Evolutionary conservation across 2,888 invertebrate genomes (phyloP).

Genomic region (Agonopterix alstromeriana): DNA sequence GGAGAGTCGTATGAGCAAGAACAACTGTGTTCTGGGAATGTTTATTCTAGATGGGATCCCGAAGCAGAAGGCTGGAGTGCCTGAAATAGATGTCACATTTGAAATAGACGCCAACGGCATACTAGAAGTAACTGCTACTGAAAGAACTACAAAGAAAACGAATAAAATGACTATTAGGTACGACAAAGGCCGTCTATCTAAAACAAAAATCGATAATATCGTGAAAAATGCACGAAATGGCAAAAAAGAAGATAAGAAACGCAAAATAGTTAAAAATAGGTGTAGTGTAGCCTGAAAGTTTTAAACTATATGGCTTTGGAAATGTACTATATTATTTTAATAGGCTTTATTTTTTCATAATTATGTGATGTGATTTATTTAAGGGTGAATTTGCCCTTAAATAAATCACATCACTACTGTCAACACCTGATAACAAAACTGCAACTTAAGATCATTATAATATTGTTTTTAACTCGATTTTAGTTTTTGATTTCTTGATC

Average conservation of each 20-base stretch:
- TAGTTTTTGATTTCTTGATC: too few relatives aligned
- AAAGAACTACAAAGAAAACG: not conserved
- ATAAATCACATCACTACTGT: too few relatives aligned
- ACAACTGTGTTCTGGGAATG: conserved; percentile 87
- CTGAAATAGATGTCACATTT: not conserved
- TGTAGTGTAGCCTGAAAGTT: too few relatives aligned
- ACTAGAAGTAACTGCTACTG: not conserved
- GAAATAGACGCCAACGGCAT: not conserved
- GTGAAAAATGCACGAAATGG: not conserved
- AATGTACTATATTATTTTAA: too few relatives aligned
- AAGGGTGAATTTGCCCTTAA: too few relatives aligned
- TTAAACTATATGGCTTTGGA: too few relatives aligned
- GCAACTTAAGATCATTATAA: too few relatives aligned
- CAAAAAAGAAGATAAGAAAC: not conserved
- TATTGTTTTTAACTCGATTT: too few relatives aligned
- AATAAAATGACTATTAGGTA: not conserved
- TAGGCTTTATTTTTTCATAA: too few relatives aligned
- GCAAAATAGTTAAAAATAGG: not conserved
- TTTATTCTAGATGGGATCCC: not conserved
- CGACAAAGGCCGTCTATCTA: not conserved
- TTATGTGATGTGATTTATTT: too few relatives aligned
- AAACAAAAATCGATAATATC: not conserved
- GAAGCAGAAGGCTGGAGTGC: not conserved
- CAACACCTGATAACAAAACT: too few relatives aligned
- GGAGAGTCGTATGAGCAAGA: conserved; percentile 92